A percentile compares a stretch with the other conserved stretches of the same genome.
These are phyloP conservation scores for Vipera latastei DNA, from an alignment of 2,797 vertebrate species.

Conservation along the genomic window DNA sequence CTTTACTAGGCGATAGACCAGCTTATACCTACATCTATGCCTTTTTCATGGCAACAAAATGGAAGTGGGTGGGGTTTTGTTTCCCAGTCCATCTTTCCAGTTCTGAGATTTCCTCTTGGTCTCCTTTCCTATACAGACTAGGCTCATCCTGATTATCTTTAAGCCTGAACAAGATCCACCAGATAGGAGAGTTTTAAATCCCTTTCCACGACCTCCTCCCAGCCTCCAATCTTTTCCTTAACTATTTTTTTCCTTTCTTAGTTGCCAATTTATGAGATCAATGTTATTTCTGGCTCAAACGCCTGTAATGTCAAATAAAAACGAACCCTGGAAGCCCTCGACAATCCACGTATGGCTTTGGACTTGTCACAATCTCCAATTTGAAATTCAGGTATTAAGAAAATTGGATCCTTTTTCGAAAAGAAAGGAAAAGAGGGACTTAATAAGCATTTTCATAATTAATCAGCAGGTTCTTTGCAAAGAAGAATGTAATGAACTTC, in stretches of 20 bases:
- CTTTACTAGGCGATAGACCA: not conserved
- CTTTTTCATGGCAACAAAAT: not conserved
- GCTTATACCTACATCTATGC: not conserved
- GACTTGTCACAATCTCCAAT: not conserved
- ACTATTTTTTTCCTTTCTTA: not conserved
- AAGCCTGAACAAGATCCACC: not conserved
- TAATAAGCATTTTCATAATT: slow-evolving; percentile 22
- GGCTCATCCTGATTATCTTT: not conserved
- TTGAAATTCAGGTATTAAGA: slow-evolving; percentile 19
- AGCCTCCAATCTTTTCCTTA: not conserved
- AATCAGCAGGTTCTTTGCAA: not conserved
- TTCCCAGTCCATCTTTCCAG: not conserved
- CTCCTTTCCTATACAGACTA: not conserved
- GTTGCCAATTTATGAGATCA: not conserved
- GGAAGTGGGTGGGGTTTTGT: not conserved
- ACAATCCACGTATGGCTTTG: slow-evolving; percentile 9
- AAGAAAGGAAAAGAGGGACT: not conserved
- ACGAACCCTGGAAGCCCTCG: slow-evolving; percentile 1
- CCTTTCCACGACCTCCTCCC: not conserved
- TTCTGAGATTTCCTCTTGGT: not conserved
- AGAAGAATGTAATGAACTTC: not conserved
- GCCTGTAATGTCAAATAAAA: not conserved
- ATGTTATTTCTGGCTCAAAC: slow-evolving; percentile 4
- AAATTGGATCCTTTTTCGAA: not conserved
- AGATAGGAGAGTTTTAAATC: not conserved